Conservation (phyloP, 2,113 vertebrate species). For the Halichoerus grypus region DNA sequence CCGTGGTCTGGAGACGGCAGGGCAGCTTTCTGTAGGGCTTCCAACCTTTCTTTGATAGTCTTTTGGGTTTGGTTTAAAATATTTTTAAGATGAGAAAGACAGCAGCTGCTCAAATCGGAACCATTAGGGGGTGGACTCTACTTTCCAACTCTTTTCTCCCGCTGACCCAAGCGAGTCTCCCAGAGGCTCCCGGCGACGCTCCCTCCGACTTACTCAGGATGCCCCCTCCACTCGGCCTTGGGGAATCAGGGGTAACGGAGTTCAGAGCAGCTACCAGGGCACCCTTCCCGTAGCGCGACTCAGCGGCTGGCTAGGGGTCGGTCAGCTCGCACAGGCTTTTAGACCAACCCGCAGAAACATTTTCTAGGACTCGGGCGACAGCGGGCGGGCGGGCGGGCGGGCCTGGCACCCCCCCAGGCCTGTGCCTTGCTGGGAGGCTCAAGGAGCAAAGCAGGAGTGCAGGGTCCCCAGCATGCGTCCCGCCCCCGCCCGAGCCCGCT, state of each 20-base stretch:
- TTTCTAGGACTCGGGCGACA: background rate
- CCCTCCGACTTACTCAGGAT: background rate
- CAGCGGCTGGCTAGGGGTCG: background rate
- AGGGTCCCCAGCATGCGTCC: background rate
- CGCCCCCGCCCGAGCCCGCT: background rate
- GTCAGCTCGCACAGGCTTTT: background rate
- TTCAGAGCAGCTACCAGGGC: background rate
- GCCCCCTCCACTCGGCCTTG: constrained; percentile 8
- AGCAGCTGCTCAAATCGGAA: constrained; percentile 9
- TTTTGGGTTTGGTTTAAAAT: constrained; percentile 55
- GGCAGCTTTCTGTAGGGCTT: background rate
- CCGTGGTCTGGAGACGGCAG: background rate
- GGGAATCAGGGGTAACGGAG: background rate
- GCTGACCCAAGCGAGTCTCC: background rate
- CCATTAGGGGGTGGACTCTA: background rate
- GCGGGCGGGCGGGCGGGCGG: background rate
- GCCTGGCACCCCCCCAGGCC: constrained; percentile 50
- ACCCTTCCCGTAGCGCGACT: background rate
- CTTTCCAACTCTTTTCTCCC: constrained; percentile 62
- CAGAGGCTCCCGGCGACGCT: background rate
- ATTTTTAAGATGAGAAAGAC: constrained; percentile 55
- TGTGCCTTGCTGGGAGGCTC: background rate
- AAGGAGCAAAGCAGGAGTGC: background rate
- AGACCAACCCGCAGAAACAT: background rate
- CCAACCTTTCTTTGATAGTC: background rate